Evolutionary conservation across 2,888 invertebrate species (phyloP).

Genomic region (Patella depressa): DNA sequence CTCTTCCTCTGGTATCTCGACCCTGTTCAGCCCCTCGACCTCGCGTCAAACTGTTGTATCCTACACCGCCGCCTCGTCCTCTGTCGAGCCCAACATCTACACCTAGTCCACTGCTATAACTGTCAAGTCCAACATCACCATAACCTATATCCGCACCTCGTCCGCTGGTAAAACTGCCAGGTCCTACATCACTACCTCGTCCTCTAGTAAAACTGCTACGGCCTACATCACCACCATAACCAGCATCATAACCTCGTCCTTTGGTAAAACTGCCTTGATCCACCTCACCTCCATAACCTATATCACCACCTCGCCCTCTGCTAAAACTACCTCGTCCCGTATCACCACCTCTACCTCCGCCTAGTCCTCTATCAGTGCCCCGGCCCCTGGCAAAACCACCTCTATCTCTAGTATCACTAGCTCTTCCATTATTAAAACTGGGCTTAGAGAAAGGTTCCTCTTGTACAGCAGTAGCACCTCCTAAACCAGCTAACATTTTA

Average conservation of each 20-base stretch:
- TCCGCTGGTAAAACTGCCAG: background rate
- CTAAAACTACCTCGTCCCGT: background rate
- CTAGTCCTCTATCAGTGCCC: background rate
- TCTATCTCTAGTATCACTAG: background rate
- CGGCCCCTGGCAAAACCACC: background rate
- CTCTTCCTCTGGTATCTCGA: background rate
- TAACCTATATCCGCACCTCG: too few relatives aligned
- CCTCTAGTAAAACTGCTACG: background rate
- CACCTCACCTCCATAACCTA: too few relatives aligned
- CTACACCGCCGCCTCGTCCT: background rate
- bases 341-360: background rate
- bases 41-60: too few relatives aligned
- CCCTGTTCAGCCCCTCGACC: background rate
- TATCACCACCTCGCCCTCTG: background rate
- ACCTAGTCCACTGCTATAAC: background rate
- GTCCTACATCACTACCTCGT: background rate
- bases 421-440: too few relatives aligned
- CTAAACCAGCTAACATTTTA: background rate
- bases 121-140: background rate
- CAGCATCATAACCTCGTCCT: background rate
- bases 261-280: background rate
- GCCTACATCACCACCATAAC: background rate
- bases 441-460: too few relatives aligned
- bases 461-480: background rate
- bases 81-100: background rate